These are phyloP conservation scores for Muscicapa striata DNA, from an alignment of 2,797 vertebrate genomes.

Conservation along the genomic window DNA sequence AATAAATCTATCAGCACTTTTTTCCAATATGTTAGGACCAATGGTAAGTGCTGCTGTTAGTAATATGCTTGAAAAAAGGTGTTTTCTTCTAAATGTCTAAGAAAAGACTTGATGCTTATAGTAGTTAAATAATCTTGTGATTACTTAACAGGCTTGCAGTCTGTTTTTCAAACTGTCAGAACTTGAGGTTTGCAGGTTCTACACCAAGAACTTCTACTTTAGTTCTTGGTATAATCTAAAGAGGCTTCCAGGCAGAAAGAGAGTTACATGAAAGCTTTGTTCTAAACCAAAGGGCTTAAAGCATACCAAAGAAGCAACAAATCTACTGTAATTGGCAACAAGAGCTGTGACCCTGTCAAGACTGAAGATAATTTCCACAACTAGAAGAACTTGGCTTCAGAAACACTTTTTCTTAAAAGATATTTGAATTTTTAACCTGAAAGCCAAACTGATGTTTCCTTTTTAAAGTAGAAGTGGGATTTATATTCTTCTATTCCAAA, in stretches of 20 bases:
- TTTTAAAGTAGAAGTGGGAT: neutral
- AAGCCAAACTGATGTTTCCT: neutral
- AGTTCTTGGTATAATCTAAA: neutral
- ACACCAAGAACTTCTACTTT: neutral
- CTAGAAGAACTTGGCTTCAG: neutral
- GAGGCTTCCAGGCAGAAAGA: neutral
- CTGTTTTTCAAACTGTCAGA: neutral
- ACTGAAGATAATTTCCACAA: neutral
- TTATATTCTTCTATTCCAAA: neutral
- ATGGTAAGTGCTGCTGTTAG: neutral
- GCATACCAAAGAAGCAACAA: neutral
- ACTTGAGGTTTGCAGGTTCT: neutral
- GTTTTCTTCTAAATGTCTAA: neutral
- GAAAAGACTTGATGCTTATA: neutral
- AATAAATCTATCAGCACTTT: neutral
- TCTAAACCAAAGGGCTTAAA: neutral
- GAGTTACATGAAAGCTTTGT: neutral
- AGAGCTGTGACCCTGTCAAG: neutral
- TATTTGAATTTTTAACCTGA: neutral
- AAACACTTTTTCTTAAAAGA: neutral
- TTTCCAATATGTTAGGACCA: neutral
- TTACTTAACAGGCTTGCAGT: neutral
- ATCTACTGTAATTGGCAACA: neutral
- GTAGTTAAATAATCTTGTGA: neutral
- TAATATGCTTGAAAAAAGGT: neutral